Percentiles rank a stretch among this genome's conserved stretches.
phyloP scores from a whole-genome alignment of 2,113 vertebrate species.

The Triplophysa rosa region DNA sequence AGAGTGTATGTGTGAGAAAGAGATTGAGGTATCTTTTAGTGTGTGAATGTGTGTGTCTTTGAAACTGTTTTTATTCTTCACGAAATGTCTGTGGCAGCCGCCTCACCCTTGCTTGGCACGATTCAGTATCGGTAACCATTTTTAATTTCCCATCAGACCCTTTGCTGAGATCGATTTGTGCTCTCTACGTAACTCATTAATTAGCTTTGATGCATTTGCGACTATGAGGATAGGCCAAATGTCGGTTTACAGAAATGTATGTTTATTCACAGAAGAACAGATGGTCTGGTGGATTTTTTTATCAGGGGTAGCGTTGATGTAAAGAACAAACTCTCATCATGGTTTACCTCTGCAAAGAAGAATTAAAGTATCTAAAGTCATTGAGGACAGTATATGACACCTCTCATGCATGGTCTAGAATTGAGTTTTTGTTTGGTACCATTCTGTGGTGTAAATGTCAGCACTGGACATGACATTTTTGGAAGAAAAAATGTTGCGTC shows the following conservation, averaged over 20 bases:
- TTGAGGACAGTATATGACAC: not conserved
- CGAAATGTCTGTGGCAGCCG: slow-evolving; percentile 58
- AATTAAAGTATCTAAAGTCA: not conserved
- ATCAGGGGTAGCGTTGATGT: slow-evolving; percentile 50
- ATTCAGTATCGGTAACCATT: slow-evolving; percentile 73
- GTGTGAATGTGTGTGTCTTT: not conserved
- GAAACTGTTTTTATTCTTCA: slow-evolving; percentile 27
- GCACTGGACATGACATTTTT: too few relatives aligned
- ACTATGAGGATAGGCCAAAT: slow-evolving; percentile 67
- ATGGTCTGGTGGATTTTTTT: slow-evolving; percentile 71
- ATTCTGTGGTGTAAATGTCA: too few relatives aligned
- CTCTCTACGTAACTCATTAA: slow-evolving; percentile 76
- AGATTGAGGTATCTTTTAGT: slow-evolving; percentile 4
- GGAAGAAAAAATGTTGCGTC: too few relatives aligned
- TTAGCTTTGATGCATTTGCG: slow-evolving; percentile 72
- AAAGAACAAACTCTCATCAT: not conserved
- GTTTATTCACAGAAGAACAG: slow-evolving; percentile 67
- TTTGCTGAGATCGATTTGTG: slow-evolving; percentile 63
- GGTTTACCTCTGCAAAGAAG: not conserved
- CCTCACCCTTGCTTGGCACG: slow-evolving; percentile 66
- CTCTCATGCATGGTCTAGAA: too few relatives aligned
- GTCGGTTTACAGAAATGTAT: slow-evolving; percentile 65
- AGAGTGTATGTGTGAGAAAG: slow-evolving; percentile 27
- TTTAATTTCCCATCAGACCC: slow-evolving; percentile 78
- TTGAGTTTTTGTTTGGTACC: too few relatives aligned